phyloP scores from a whole-genome alignment of 2,113 vertebrate species.

The Aegotheles bennettii region DNA sequence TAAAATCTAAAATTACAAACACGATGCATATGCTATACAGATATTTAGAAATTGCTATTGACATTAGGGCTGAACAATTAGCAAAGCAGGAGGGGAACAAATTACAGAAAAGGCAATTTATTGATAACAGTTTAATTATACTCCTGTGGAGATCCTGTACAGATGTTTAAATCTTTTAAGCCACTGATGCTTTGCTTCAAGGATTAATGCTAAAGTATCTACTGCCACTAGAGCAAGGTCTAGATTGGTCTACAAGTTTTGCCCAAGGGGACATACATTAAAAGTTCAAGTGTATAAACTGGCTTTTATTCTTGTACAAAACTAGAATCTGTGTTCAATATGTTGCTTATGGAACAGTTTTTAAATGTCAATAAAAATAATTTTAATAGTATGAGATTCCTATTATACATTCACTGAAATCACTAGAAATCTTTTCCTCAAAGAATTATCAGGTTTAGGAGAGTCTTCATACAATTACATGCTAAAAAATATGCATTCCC shows the following conservation, averaged over 20 bases:
- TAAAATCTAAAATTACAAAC: neutral
- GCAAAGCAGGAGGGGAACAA: neutral
- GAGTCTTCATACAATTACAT: neutral
- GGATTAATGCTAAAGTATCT: neutral
- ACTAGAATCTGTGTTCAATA: neutral
- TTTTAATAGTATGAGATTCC: neutral
- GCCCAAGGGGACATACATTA: neutral
- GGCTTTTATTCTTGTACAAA: neutral
- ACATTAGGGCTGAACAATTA: neutral
- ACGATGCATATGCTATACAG: rapidly evolving
- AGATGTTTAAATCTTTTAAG: neutral
- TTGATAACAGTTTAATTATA: neutral
- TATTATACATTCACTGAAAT: neutral
- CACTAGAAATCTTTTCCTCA: neutral
- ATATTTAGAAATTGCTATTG: neutral
- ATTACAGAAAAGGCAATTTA: neutral
- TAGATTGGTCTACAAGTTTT: neutral
- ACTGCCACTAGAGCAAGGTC: neutral
- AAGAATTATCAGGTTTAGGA: neutral
- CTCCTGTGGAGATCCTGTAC: neutral
- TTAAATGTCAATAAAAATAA: neutral
- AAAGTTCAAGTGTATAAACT: neutral
- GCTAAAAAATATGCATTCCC: neutral
- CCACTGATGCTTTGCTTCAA: neutral
- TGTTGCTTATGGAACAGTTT: neutral